Evolutionary conservation across 2,113 vertebrate species (phyloP), one percentile per base, ranked within the genome.

Genomic region (Labeo catla): DNA sequence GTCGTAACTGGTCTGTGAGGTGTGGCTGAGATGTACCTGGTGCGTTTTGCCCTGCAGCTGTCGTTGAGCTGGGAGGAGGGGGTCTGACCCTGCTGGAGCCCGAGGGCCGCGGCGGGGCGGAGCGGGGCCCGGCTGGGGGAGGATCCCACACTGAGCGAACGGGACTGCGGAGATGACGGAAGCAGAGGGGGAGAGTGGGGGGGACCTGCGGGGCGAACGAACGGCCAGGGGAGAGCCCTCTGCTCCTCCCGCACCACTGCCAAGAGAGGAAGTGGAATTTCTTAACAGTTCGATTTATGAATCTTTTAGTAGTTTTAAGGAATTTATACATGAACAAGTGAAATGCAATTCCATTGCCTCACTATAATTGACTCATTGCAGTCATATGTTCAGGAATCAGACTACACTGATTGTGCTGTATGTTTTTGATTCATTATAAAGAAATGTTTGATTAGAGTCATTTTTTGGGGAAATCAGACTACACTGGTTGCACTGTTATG

Each of bases 151-250:
- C 91, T 93, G 85, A 89, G 90, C 84, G 92, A 87, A 52, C 88
- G 89, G 88, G 91, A 93, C 89, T 52, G 91, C 81, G 76, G 92
- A 89, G 96, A 95, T 0, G 94, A 96, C 87, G 86, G 95, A 45
- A 91, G 94, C 86, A 83, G 90, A 88, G 89, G 92, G 80, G 94
- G 91, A 4, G 94, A 93, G 39, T 74, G 91, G 52, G 92, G 93
- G 28, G 87, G 86, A 85, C 70, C 90, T 36, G 92, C 93, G 0
- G 92, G 94, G 61, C 88, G 91, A 84, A 93, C 93, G 16, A 98
- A 96, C 0, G 97, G 97, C 97, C 96, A 98, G 0, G 97, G 97
- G 11, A 92, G 96, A 47, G 90, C 95, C 89, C 79, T 91, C 86
- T 95, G 96, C 86, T 95, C 94, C 87, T 95, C 95, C 83, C 94